Percentiles rank a stretch among this genome's conserved stretches.
These are phyloP conservation scores for honey bee (Apis mellifera) DNA, from an alignment of 1,140 invertebrate genomes.

Conservation along the genomic window DNA sequence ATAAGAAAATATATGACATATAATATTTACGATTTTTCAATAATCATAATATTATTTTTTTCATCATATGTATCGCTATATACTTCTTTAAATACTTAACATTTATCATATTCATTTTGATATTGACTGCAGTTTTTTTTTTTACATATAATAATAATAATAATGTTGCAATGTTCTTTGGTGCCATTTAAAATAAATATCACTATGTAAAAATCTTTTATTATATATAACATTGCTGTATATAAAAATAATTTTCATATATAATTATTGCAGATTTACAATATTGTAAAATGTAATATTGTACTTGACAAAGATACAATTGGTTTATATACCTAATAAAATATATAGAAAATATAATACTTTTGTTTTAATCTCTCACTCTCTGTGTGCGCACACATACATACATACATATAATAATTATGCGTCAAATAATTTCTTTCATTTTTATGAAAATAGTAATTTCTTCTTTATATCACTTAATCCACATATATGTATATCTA, in stretches of 20 bases:
- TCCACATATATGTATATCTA: neutral
- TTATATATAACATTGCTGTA: conserved; percentile 51
- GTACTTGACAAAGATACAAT: conserved; percentile 36
- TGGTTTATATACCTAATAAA: conserved; percentile 50
- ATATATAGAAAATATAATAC: conserved; percentile 26
- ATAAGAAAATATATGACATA: neutral
- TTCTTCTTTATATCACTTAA: neutral
- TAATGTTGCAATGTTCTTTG: conserved; percentile 26
- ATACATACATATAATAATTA: neutral
- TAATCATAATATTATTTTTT: conserved; percentile 10
- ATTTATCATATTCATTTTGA: neutral
- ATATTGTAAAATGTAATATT: conserved; percentile 46
- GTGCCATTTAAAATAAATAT: conserved; percentile 38
- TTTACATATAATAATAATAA: neutral
- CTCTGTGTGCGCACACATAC: neutral
- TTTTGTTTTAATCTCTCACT: neutral
- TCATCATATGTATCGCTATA: neutral
- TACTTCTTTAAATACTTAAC: neutral
- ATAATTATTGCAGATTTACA: conserved; percentile 49
- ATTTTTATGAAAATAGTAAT: neutral
- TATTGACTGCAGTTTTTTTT: conserved; percentile 3
- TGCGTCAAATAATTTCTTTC: neutral
- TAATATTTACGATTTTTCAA: neutral
- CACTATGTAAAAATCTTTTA: conserved; percentile 54
- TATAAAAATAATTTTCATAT: conserved; percentile 55